phyloP scores from a whole-genome alignment of 2,113 vertebrate species.

The Cardinalis cardinalis region DNA sequence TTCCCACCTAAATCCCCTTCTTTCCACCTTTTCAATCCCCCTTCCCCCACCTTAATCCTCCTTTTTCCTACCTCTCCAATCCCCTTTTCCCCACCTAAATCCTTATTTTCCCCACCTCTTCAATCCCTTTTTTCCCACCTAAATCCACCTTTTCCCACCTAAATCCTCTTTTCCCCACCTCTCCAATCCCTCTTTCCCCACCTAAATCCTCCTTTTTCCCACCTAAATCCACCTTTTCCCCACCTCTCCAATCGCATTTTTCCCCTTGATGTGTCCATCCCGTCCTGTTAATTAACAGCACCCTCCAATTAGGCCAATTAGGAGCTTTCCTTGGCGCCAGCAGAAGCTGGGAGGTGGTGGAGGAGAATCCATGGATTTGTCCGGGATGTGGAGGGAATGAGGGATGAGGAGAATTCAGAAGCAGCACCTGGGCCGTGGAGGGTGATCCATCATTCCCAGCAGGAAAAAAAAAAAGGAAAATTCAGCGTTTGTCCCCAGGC shows the following conservation, averaged over 20 bases:
- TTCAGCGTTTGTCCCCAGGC: fast-evolving
- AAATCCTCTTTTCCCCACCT: too few species aligned
- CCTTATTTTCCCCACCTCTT: neutral
- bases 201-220: neutral
- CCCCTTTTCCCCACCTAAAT: neutral
- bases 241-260: neutral
- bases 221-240: neutral
- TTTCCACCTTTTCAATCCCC: too few species aligned
- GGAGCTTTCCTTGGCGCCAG: fast-evolving
- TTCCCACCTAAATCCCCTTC: too few species aligned
- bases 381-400: neutral
- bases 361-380: neutral
- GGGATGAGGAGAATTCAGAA: neutral
- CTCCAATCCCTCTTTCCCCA: neutral
- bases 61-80: neutral
- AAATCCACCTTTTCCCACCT: too few species aligned
- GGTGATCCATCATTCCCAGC: neutral
- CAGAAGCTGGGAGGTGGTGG: fast-evolving
- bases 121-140: neutral
- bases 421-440: neutral
- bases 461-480: neutral
- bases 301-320: neutral
- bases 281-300: neutral
- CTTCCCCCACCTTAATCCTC: too few species aligned
- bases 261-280: too few species aligned